Evolutionary conservation across 2,888 invertebrate genomes (phyloP), one percentile per base, ranked within the genome.

Genomic region (Tyria jacobaeae): DNA sequence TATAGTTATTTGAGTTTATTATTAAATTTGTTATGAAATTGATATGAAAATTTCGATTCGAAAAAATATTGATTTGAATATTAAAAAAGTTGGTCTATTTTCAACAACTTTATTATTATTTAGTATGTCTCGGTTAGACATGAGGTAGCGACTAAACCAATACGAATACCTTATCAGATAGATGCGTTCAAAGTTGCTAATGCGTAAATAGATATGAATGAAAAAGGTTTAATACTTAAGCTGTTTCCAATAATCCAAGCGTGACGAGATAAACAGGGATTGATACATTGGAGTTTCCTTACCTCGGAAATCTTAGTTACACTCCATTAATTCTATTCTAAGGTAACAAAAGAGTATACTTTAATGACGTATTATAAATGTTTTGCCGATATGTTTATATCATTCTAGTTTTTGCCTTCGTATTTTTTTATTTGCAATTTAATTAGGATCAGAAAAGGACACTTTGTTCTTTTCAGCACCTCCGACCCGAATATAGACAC

Each of bases 261-360:
- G 65, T 64, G 50, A 60, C 61, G 55, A 66, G 65, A 71, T 68
- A 74, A 70, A 69, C 73, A 76, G 56, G 9, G 44, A 35, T 51
- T 55, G 60, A 65, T 61, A 71, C 51, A 56, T 49, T 52, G 55
- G 34, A 51, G 39, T 54, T 69, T 49, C 63, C 50, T 61, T 68
- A 66, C 58, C 57, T 57, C 50, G 55, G 59, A 66, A 70, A 64
- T 66, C 63, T 66, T 61, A 66, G 63, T 64, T 64, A 74, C 71
- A 63, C 57, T 52, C 53, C 75, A 75, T 75, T 76, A 71, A 68
- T 63, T 64, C 53, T 65, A 39, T 57, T 60, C 15, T 35, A 47
- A 62, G 53, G 65, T 57, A 63, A 65, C 57, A 37, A 61, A 41
- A 60, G n/a, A 31, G 41, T 3, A 21, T 50, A 41, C 31, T 57